Evolutionary conservation across 2,113 vertebrate genomes (phyloP), one percentile per base, ranked within the genome.

Genomic region (Mormyrus lacerda): DNA sequence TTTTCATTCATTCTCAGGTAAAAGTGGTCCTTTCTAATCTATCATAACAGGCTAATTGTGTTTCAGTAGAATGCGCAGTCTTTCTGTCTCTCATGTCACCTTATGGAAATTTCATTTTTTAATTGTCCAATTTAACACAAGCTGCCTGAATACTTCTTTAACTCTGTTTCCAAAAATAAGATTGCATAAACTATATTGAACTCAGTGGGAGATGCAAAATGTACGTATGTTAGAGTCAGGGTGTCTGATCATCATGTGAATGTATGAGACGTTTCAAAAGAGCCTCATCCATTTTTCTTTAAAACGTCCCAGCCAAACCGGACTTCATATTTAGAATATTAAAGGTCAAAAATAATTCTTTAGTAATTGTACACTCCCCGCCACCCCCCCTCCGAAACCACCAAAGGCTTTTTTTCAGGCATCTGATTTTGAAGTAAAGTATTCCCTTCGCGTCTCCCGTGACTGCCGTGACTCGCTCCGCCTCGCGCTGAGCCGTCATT

Each of bases 371-470:
- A 79, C 73, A 39, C 73, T 21, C 35, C 35, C 73, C 15, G 4
- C 24, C 58, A n/a, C 65, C n/a, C 31, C 69, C 69, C 35, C 69
- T 19, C n/a, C 61, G 61, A 69, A 69, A 69, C n/a, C n/a, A 69
- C n/a, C 61, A 31, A 69, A 27, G n/a, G 61, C n/a, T 69, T 69
- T 69, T 27, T 69, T 69, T 69, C 61, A 69, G 9, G n/a, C 61
- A 69, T 69, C 61, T 69, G 61, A 69, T 69, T 69, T 69, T 69
- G 61, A 69, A 69, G 61, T 69, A 69, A 69, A 69, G n/a, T 79
- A 79, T 79, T 79, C 73, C 73, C 15, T 42, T 39, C 7, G 17
- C 35, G 4, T 79, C 35, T 79, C 13, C 73, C 27, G 27, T 42
- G 35, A 79, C 15, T 7, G 73, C 35, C 1, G 1, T 39, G 4